phyloP scores from a whole-genome alignment of 2,888 invertebrate genomes.

The Zygothrica quintamaculata region DNA sequence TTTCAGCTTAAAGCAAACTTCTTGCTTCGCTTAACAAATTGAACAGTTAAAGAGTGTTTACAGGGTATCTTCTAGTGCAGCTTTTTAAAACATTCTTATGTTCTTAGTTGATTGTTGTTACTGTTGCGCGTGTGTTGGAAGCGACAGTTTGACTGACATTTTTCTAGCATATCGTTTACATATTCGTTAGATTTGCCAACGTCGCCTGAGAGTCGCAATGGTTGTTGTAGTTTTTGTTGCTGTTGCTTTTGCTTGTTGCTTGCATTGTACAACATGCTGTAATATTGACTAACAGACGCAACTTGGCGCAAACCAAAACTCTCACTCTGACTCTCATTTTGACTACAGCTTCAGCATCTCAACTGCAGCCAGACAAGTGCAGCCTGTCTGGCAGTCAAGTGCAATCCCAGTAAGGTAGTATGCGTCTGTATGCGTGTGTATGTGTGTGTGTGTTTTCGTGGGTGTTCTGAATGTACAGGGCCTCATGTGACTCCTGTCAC shows the following conservation, averaged over 20 bases:
- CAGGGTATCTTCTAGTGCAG: constrained; percentile 22
- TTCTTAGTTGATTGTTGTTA: constrained; percentile 34
- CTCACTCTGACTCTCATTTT: too few relatives aligned
- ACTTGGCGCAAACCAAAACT: constrained; percentile 49
- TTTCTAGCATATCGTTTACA: constrained; percentile 83
- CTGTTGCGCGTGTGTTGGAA: constrained; percentile 81
- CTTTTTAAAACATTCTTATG: constrained; percentile 21
- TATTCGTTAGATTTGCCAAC: constrained; percentile 76
- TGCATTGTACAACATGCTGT: constrained; percentile 75
- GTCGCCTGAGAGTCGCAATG: constrained; percentile 36
- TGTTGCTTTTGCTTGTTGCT: constrained; percentile 69
- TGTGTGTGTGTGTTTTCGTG: constrained; percentile 23
- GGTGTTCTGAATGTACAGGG: constrained; percentile 35
- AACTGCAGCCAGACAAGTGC: constrained; percentile 54
- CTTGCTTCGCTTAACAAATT: too few relatives aligned
- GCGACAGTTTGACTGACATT: constrained; percentile 84
- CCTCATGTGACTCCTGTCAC: constrained; percentile 70
- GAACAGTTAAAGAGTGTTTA: too few relatives aligned
- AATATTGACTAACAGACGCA: constrained; percentile 75
- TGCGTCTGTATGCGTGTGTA: constrained; percentile 5
- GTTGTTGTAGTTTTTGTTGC: constrained; percentile 31
- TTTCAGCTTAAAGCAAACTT: neutral
- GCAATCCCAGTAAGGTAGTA: constrained; percentile 8
- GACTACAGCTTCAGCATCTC: constrained; percentile 30
- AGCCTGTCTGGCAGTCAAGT: constrained; percentile 59